A percentile compares a stretch with the other conserved stretches of the same genome.
These are phyloP conservation scores for Aricia agestis DNA, from an alignment of 1,140 invertebrate species.

Conservation along the genomic window DNA sequence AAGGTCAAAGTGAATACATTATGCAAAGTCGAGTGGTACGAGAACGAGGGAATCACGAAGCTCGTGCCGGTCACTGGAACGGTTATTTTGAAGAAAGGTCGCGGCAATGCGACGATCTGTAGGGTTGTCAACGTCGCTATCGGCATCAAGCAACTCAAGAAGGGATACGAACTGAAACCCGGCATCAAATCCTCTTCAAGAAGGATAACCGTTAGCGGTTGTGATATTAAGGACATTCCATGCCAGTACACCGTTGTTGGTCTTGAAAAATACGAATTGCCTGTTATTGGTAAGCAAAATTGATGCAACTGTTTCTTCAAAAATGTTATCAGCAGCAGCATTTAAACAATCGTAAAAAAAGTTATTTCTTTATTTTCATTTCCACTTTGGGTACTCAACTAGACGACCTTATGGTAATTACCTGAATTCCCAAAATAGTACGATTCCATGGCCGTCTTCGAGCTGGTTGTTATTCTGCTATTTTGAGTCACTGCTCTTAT, in stretches of 20 bases:
- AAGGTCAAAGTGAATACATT: conserved; percentile 78
- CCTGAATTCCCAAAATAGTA: background rate
- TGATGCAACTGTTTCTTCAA: background rate
- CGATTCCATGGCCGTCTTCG: background rate
- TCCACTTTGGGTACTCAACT: background rate
- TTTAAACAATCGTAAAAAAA: too few relatives aligned
- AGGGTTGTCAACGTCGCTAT: conserved; percentile 78
- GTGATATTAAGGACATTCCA: conserved; percentile 80
- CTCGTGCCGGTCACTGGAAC: conserved; percentile 78
- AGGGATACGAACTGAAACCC: conserved; percentile 79
- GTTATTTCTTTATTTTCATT: background rate
- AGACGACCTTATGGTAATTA: background rate
- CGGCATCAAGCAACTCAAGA: conserved; percentile 76
- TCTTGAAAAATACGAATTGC: conserved; percentile 82
- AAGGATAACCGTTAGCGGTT: conserved; percentile 78
- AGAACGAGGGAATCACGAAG: conserved; percentile 77
- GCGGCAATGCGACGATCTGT: conserved; percentile 67
- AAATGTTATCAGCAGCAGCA: too few relatives aligned
- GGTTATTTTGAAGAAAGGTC: conserved; percentile 76
- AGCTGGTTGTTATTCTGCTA: background rate
- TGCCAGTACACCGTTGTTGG: conserved; percentile 82
- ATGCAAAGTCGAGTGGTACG: conserved; percentile 82
- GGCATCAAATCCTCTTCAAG: conserved; percentile 79
- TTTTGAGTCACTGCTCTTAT: background rate
- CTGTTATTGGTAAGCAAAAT: conserved; percentile 80